Base-by-base conservation (phyloP, 1,140 invertebrate genomes). In the Drosophila prosaltans region DNA sequence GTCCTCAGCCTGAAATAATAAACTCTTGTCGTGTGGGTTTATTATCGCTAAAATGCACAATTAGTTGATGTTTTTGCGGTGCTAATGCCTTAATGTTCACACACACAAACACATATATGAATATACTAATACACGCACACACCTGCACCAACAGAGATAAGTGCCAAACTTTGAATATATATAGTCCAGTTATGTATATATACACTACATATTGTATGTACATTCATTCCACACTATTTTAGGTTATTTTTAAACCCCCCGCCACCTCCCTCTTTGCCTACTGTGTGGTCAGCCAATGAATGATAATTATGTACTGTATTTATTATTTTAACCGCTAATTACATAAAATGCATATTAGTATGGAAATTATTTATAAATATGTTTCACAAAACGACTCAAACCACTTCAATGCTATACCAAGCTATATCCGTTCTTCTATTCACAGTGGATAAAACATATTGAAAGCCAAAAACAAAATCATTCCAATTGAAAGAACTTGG, bases 261-360 rank as follows among this genome's bases (percentile, higher is more conserved):
- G 0, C 16, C 16, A 16, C 16, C 16, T 16, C 45, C 24, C 66
- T 66, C 3, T 32, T 57, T 61, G 74, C 65, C 67, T 51, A 60
- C 76, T 71, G 70, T 89, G 84, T 71, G 84, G 84, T 89, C 84
- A 75, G 69, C 78, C 74, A 75, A 84, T 81, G 80, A 80, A 81
- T 65, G 84, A 89, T 89, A 89, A 89, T 89, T 90, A 89, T 89
- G 84, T 89, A 78, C 69, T 81, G 84, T 89, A 89, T 89, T 89
- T 89, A 89, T 89, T 89, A 90, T 89, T 89, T 89, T 89, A 84
- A 89, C 84, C 84, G 84, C 84, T 89, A 89, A 89, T 89, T 89
- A 89, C 84, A 89, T 89, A 84, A 84, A 89, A 89, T 89, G 84
- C 84, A 81, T 90, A 90, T 89, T 89, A 89, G 84, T 76, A 83